Evolutionary conservation across 2,888 invertebrate species (phyloP).

Genomic region (Lepidochrysops patricia): DNA sequence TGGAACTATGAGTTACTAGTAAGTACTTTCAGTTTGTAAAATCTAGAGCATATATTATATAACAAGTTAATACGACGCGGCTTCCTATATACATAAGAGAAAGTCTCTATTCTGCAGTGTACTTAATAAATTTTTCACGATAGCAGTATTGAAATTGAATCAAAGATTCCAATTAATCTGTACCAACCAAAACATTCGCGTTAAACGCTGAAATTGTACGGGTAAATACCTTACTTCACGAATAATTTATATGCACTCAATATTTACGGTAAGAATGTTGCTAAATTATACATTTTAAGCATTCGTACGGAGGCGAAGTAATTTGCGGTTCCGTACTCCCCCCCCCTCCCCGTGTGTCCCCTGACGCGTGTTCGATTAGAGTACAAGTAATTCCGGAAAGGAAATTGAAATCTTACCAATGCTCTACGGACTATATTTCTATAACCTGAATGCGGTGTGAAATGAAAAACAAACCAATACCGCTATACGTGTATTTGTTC

Average conservation of each 20-base stretch:
- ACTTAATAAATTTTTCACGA: neutral
- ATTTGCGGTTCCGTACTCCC: conserved; percentile 57
- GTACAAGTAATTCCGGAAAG: conserved; percentile 72
- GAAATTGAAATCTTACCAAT: conserved; percentile 75
- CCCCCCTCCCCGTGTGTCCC: conserved; percentile 40
- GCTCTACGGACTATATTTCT: conserved; percentile 64
- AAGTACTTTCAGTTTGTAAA: no score
- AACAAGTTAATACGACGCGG: no score
- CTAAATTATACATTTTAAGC: conserved; percentile 65
- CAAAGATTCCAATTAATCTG: neutral
- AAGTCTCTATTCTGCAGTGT: no score
- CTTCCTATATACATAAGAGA: no score
- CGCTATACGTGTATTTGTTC: neutral
- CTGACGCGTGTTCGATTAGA: conserved; percentile 72
- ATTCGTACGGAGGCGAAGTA: conserved; percentile 62
- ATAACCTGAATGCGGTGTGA: conserved; percentile 46
- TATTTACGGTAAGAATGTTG: conserved; percentile 49
- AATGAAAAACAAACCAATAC: conserved; percentile 52
- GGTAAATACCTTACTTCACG: conserved; percentile 16
- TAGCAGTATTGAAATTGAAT: neutral
- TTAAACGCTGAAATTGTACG: conserved; percentile 4
- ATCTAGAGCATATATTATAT: no score
- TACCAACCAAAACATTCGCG: neutral
- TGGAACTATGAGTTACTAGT: no score
- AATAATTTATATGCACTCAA: conserved; percentile 48